Evolutionary conservation across 53 echinoderm and acorn worm genomes (phyloP), one percentile per base, ranked within the genome.

Genomic region (Pentamera pediparva): DNA sequence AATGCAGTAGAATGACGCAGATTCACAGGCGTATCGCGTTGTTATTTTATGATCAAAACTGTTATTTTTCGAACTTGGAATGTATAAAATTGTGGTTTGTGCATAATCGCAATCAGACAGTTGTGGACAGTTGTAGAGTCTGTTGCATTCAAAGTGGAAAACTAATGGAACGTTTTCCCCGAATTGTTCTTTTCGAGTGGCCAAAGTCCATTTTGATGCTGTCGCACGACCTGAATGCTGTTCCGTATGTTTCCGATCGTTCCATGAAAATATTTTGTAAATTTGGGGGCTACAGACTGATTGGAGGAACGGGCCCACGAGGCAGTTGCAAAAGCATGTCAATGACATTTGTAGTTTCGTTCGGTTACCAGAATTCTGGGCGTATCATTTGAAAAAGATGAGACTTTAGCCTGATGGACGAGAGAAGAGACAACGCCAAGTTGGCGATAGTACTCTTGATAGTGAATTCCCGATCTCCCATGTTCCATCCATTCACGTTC

Each of bases 401-500:
- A 35, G n/a, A 37, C 38, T 25, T 62, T 62, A 38, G 63, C 63
- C 38, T 62, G 63, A 37, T 10, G 35, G 36, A 62, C 19, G 38
- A 62, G 63, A 18, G 63, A 19, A 62, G 63, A 36, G 5, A 35
- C 63, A 36, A 9, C 38, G 19, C 38, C 63, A 62, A 36, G 63
- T 62, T 62, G 38, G 18, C 38, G 35, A 38, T 38, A 62, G n/a
- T 62, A 37, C 6, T 37, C 63, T 17, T 33, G 13, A 20, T 37
- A 36, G 35, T 62, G n/a, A 20, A 37, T 26, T 35, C 6, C 36
- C 1, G 24, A 38, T 25, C 9, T 19, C 19, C 63, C 63, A 17
- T 62, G 35, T 22, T 29, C 6, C 59, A 35, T 62, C 62, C 62
- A 62, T 35, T 62, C 37, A 62, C 36, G 62, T 62, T 35, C 36